phyloP scores from a whole-genome alignment of 1,140 invertebrate species.

The Battus philenor region DNA sequence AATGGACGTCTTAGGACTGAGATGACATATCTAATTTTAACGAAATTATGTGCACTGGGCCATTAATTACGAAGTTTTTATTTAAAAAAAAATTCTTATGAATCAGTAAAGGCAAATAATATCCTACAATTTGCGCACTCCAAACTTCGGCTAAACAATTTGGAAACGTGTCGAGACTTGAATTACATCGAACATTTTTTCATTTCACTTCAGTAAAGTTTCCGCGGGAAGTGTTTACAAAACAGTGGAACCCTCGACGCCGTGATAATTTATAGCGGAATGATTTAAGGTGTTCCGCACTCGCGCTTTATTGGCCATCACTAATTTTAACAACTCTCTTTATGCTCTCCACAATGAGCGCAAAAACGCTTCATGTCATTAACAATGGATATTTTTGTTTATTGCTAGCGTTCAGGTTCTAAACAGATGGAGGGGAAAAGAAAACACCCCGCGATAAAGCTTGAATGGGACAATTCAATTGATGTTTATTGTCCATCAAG shows the following conservation, averaged over 20 bases:
- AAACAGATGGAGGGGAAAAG: background rate
- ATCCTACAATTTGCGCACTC: no score
- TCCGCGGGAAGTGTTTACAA: slow-evolving; percentile 4
- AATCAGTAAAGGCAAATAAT: no score
- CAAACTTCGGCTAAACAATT: no score
- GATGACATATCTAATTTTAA: no score
- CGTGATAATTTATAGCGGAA: slow-evolving; percentile 18
- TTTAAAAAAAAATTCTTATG: no score
- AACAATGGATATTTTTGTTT: slow-evolving; percentile 10
- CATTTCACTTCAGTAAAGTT: slow-evolving; percentile 12
- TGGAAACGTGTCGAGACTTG: no score
- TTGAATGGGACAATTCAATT: no score
- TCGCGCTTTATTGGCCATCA: slow-evolving; percentile 22
- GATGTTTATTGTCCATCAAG: no score
- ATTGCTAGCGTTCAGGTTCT: background rate
- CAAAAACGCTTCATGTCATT: slow-evolving; percentile 15
- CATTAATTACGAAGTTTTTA: no score
- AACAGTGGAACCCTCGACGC: slow-evolving; percentile 13
- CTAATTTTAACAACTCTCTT: slow-evolving; percentile 19
- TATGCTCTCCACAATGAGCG: slow-evolving; percentile 9
- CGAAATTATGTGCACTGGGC: no score
- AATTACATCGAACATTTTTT: background rate
- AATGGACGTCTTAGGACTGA: no score
- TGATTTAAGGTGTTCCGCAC: slow-evolving; percentile 19
- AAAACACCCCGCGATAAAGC: no score